A percentile compares a stretch with the other conserved stretches of the same genome.
These are phyloP conservation scores for Uropsilus gracilis DNA, from an alignment of 2,113 vertebrate genomes.

Conservation along the genomic window DNA sequence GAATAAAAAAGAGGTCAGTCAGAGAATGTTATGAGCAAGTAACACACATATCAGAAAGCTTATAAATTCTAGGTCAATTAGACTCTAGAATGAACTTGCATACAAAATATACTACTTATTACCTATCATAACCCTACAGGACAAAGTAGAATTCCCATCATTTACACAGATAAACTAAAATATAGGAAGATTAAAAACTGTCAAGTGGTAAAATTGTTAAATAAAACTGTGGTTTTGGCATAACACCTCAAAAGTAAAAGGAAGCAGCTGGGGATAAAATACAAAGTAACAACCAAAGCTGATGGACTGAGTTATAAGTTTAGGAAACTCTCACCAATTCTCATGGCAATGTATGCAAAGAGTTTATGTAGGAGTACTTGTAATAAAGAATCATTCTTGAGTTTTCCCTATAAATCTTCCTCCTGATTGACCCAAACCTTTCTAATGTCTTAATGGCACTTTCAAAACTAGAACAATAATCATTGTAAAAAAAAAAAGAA, in stretches of 20 bases:
- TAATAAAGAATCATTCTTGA: not conserved
- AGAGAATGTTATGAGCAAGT: not conserved
- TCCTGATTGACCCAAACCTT: not conserved
- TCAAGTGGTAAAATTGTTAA: not conserved
- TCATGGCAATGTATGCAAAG: not conserved
- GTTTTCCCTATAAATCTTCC: not conserved
- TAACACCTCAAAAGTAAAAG: not conserved
- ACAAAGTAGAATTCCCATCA: not conserved
- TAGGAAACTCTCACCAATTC: not conserved
- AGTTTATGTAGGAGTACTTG: not conserved
- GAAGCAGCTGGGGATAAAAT: not conserved
- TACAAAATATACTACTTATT: not conserved
- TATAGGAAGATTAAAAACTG: not conserved
- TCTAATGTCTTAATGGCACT: not conserved
- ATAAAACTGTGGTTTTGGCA: not conserved
- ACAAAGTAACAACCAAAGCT: not conserved
- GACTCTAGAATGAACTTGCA: not conserved
- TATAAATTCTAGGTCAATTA: not conserved
- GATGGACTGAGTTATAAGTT: not conserved
- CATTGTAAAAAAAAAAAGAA: not conserved
- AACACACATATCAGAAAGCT: rapidly evolving
- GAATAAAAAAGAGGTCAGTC: not conserved
- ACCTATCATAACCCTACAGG: not conserved
- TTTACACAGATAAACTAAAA: not conserved
- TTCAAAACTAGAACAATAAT: not conserved